A percentile compares a stretch with the other conserved stretches of the same genome.
Evolutionary conservation across 1,140 invertebrate genomes (phyloP).

Genomic region (Antheraea mylitta): DNA sequence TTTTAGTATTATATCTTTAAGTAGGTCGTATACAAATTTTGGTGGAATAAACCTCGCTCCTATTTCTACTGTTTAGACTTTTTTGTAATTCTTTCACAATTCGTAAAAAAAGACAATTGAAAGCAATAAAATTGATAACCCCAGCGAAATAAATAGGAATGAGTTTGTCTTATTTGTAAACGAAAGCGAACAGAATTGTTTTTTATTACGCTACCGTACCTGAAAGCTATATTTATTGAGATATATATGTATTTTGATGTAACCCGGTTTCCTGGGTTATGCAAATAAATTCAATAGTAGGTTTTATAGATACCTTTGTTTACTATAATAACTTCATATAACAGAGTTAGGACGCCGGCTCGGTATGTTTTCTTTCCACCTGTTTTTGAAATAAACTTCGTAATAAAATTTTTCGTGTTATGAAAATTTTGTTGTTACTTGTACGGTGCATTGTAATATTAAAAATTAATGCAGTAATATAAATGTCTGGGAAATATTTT

Average conservation of each 20-base stretch:
- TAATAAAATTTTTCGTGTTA: conserved; percentile 10
- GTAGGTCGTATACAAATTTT: too few relatives aligned
- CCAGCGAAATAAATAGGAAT: neutral
- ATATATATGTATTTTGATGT: conserved; percentile 11
- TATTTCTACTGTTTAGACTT: too few relatives aligned
- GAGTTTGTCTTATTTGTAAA: neutral
- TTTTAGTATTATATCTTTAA: too few relatives aligned
- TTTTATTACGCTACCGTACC: neutral
- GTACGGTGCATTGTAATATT: neutral
- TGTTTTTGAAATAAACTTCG: conserved; percentile 21
- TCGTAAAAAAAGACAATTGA: too few relatives aligned
- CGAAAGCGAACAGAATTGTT: neutral
- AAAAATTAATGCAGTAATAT: neutral
- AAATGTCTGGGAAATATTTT: neutral
- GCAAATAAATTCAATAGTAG: conserved; percentile 20
- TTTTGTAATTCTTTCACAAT: too few relatives aligned
- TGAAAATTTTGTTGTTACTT: neutral
- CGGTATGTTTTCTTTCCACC: conserved; percentile 14
- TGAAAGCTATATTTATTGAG: neutral
- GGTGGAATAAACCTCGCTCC: too few relatives aligned
- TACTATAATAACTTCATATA: conserved; percentile 18
- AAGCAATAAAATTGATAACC: neutral
- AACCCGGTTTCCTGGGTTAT: conserved; percentile 9
- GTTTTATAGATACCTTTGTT: conserved; percentile 19
- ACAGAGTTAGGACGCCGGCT: conserved; percentile 5